Conservation (phyloP, 2,797 vertebrate species). For the Aotus griseimembra region DNA sequence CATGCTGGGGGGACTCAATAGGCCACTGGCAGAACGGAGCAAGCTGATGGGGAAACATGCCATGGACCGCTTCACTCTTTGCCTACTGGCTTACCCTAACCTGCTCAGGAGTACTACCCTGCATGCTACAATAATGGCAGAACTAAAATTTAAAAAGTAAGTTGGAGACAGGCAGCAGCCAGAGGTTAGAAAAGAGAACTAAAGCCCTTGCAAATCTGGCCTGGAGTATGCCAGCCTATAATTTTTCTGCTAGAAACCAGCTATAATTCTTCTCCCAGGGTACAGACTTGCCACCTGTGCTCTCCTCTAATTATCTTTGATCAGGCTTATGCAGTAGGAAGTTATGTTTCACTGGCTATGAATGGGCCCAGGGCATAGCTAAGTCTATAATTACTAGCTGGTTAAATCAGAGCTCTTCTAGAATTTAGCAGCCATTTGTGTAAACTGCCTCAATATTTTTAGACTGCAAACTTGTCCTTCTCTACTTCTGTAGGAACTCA, state of each 20-base stretch:
- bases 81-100: not conserved
- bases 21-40: not conserved
- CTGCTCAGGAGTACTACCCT: not conserved
- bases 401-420: conserved; percentile 61
- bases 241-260: conserved; percentile 58
- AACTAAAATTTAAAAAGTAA: conserved; percentile 40
- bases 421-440: conserved; percentile 61
- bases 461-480: conserved; percentile 56
- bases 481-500: conserved; percentile 42
- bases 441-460: conserved; percentile 64
- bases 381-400: conserved; percentile 74
- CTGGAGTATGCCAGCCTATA: not conserved
- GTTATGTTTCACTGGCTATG: conserved; percentile 49
- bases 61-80: not conserved
- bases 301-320: conserved; percentile 68
- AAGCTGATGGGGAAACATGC: not conserved
- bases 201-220: not conserved
- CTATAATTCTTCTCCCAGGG: conserved; percentile 52
- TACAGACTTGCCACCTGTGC: conserved; percentile 55
- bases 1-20: not conserved
- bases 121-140: not conserved
- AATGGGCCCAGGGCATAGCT: conserved; percentile 52
- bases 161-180: not conserved
- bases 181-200: not conserved
- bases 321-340: conserved; percentile 57